Evolutionary conservation across 2,113 vertebrate genomes (phyloP), one percentile per base, ranked within the genome.

Genomic region (Rhinolophus sinicus): DNA sequence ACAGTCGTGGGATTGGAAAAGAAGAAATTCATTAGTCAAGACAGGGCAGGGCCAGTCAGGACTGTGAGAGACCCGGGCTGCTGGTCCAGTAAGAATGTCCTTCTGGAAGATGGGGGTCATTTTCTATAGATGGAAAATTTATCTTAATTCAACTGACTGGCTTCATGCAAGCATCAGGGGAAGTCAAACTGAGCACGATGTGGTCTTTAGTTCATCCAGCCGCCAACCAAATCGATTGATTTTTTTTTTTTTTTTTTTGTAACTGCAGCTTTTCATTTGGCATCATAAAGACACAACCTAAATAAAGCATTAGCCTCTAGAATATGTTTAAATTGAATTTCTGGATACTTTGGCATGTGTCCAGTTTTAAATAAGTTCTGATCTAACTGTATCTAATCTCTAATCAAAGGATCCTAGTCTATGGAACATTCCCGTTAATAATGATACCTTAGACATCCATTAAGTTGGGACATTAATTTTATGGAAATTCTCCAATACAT

Each of bases 381-480:
- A 98, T 98, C 94, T 98, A 97, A 98, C 98, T 94, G 96, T 98
- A 98, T 98, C 98, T 98, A 98, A 98, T 99, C 98, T 98, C 98
- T 98, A 98, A 98, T 98, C 98, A 98, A 98, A 98, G 97, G 82
- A 95, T 98, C 97, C 96, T 97, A 97, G 98, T 98, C 97, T 98
- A 98, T 98, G 98, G 97, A 98, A 98, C 98, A 98, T 98, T 99
- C 98, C 97, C 76, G 93, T 98, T 99, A 98, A 98, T 98, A 99
- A 98, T 95, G 97, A 98, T 99, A 98, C 98, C 98, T 98, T 97
- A 98, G 98, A 98, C 97, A 98, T 99, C 98, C 98, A 98, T 99
- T 99, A 98, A 98, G 98, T 97, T 97, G 98, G 98, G 98, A 98
- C 98, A 98, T 99, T 98, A 98, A 98, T 98, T 99, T 98, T 98